Base-by-base conservation (phyloP, 1,140 invertebrate genomes). In the Druon quercuslanigerum region DNA sequence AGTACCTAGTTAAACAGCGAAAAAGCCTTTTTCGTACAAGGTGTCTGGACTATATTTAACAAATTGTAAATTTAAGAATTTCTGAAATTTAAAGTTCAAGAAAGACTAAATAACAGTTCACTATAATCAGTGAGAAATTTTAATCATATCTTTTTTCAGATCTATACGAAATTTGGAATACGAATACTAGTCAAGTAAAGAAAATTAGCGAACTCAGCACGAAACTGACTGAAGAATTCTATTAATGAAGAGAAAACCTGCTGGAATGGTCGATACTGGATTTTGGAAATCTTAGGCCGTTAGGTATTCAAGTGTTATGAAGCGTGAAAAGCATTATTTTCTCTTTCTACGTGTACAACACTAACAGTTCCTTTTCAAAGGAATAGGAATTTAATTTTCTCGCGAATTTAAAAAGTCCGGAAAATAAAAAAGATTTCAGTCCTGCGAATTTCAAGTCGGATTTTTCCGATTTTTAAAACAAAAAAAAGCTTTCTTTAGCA, bases 401-500 rank as follows among this genome's bases (percentile, higher is more conserved):
- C 77, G 70, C 75, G 79, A 77, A 56, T 50, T 73, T 50, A 77
- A 74, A 74, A 75, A 57, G 60, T 57, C 77, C 56, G 54, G 74
- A 77, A 56, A 52, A 66, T 17, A 60, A 78, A 57, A 60, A 76
- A 76, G 20, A 70, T 50, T 19, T 71, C 16, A 71, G 51, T 73
- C 57, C 13, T 14, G 19, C 12, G 57, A 77, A 78, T 50, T 80
- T 74, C 66, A 51, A 52, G 66, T n/a, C 74, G 76, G 57, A 70
- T 72, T 51, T 72, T 57, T 78, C 17, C 54, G 81, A 52, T 70
- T 79, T 76, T 77, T 83, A 51, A 17, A 74, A 75, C 74, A 81
- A 71, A 79, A 75, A 52, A 72, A 84, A 81, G 56, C 60, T 85
- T 84, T 83, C 70, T 79, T 88, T 84, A 71, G 85, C 82, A 81